Base-by-base conservation (phyloP, 2,797 vertebrate genomes). In the Sebastiscus albofasciatus region DNA sequence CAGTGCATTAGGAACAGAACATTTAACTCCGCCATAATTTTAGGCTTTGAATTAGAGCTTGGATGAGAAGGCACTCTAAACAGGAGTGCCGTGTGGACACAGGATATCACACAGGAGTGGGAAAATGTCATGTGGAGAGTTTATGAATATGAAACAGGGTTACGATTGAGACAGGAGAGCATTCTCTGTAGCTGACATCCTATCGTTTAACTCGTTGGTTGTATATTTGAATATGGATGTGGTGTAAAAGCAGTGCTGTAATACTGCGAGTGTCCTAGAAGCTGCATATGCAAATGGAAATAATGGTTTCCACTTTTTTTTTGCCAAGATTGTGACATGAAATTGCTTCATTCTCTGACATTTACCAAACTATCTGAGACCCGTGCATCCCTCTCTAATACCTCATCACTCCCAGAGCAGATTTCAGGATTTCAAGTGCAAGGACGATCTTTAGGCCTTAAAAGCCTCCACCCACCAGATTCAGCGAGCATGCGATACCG, bases 1-100 rank as follows among this genome's bases (percentile, higher is more conserved):
- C 90, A 91, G 92, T 91, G 91, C 92, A 92, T 94, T 94, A 94
- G 92, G 90, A 93, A 94, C 92, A 93, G 91, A 92, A 94, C 91
- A 95, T 94, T 95, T 94, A 95, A 93, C 91, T 89, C 88, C 67
- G 84, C 87, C 79, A 82, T 93, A 82, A 94, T 93, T 93, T 93
- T 88, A 84, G 90, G 81, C 82, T 90, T 89, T 86, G 87, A 92
- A 93, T 93, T 89, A 92, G 90, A 86, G 92, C 85, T 90, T 87
- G 90, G 88, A 92, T 92, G 92, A 91, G 88, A 89, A 90, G 85
- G 88, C 92, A 90, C 93, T 93, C 86, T 86, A 91, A 91, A 88
- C 84, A 89, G 80, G 80, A 93, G 89, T 85, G 89, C 77, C 46
- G 46, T 86, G 91, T 93, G 83, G 90, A 92, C 90, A 87, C 84